Evolutionary conservation across 2,113 vertebrate species (phyloP), one percentile per base, ranked within the genome.

Genomic region (Greenwoodochromis staneri): DNA sequence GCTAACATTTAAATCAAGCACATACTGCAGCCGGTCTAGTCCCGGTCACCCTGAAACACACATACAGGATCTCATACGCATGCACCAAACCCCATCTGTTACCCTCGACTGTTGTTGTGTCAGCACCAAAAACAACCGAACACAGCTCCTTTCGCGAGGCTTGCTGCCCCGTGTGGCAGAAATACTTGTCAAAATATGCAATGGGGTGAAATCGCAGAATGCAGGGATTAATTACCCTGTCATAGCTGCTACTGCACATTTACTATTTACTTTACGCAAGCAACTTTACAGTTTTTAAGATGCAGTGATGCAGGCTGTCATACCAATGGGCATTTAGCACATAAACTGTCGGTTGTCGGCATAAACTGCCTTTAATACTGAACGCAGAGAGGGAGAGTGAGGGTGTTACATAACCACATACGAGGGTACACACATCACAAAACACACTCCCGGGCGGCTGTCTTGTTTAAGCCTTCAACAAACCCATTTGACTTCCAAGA

Each of bases 81-180:
- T 80, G 71, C 84, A 80, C 47, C 85, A 85, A 83, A 61, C 16
- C 36, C 93, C 91, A 96, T 94, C 94, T 95, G 94, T 92, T 93
- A 91, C 85, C 85, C 89, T 81, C 40, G 49, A 87, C 85, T 93
- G 86, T 92, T 92, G 94, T 88, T 3, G 81, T 10, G 89, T 95
- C 95, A 96, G 94, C 94, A 95, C 54, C 88, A 90, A 94, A 94
- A 95, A 93, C 78, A 88, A 85, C 89, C 47, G 1, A 93, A 86
- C 91, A n/a, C 93, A 96, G 93, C 91, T 91, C 49, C 85, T 95
- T 94, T 89, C 7, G 84, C 84, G 85, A 73, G 11, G 31, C 85
- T 76, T 3, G 31, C 84, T 14, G 54, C 71, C 86, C 82, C 81
- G 49, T 89, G 93, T 90, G 29, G 89, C 86, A 92, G 57, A 92